phyloP scores from a whole-genome alignment of 2,797 vertebrate species.

The Xiphorhynchus erythropygius region DNA sequence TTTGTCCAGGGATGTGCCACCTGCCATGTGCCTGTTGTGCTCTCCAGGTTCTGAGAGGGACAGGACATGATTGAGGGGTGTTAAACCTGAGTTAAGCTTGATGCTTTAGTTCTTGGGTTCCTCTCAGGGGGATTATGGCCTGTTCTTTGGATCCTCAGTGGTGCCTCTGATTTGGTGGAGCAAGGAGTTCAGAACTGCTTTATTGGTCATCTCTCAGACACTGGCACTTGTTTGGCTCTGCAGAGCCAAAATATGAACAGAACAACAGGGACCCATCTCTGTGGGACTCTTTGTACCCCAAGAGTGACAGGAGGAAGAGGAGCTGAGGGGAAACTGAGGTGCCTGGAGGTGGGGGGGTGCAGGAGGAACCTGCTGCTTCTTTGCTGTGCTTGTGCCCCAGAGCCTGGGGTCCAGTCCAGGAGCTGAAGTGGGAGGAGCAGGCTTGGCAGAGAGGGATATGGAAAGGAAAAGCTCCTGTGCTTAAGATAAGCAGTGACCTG shows the following conservation, averaged over 20 bases:
- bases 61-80: background rate
- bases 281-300: background rate
- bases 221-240: background rate
- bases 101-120: background rate
- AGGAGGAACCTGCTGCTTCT: background rate
- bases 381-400: background rate
- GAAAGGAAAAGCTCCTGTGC: background rate
- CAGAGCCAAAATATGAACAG: background rate
- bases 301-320: background rate
- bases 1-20: background rate
- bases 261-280: no score
- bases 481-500: background rate
- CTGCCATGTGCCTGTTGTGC: accelerated
- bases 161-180: background rate
- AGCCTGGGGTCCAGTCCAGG: background rate
- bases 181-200: background rate
- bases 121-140: background rate
- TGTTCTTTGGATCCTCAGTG: background rate
- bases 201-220: background rate
- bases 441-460: background rate
- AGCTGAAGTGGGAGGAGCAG: background rate
- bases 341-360: background rate
- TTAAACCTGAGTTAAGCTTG: background rate
- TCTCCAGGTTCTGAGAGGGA: background rate
- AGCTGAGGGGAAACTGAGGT: background rate